Percentiles rank a stretch among this genome's conserved stretches.
Evolutionary conservation across 2,113 vertebrate genomes (phyloP).

Genomic region (Dromiciops gliroides): DNA sequence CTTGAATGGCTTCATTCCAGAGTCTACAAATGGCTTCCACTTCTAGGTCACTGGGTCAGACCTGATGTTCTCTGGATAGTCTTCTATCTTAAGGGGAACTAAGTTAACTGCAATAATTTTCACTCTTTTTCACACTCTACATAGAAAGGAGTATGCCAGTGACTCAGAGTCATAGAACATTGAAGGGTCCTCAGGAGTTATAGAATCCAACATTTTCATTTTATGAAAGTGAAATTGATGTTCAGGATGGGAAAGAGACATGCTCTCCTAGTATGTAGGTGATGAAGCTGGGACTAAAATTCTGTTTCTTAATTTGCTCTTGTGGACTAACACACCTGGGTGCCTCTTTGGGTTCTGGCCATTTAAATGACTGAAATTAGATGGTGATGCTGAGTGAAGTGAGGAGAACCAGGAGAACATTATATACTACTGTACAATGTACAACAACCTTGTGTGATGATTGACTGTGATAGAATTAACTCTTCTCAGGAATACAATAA

Average conservation of each 20-base stretch:
- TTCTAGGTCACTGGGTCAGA: not conserved
- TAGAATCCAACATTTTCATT: not conserved
- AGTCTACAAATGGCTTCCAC: not conserved
- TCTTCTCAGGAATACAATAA: too few species aligned
- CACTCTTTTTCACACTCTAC: not conserved
- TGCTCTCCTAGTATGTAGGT: not conserved
- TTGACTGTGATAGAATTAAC: too few species aligned
- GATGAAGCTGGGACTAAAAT: not conserved
- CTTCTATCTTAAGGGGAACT: not conserved
- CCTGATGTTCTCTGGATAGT: not conserved
- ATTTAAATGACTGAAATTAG: not conserved
- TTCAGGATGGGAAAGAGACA: not conserved
- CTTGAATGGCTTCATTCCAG: not conserved
- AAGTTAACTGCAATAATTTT: not conserved
- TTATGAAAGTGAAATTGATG: not conserved
- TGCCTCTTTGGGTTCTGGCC: not conserved
- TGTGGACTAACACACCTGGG: not conserved
- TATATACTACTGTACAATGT: too few species aligned
- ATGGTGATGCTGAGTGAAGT: too few species aligned
- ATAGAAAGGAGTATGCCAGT: not conserved
- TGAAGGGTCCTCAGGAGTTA: not conserved
- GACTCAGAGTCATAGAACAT: not conserved
- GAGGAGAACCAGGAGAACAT: too few species aligned
- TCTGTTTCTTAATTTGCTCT: not conserved
- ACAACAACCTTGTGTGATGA: too few species aligned